Base-by-base conservation (phyloP, 2,797 vertebrate species). In the Enteromius mattozi region DNA sequence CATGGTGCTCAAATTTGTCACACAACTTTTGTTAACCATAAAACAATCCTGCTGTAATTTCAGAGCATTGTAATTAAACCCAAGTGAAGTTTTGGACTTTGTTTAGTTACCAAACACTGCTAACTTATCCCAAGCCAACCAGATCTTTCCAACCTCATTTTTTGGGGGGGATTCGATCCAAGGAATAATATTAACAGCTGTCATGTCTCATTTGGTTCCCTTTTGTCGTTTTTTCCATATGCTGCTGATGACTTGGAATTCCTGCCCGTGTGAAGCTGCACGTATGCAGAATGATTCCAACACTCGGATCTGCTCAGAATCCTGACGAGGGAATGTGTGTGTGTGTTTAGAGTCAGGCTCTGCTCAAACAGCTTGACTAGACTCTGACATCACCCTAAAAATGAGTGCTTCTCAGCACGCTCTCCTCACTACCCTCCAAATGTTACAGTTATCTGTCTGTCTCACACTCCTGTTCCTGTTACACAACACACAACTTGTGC, bases 241-340 rank as follows among this genome's bases (percentile, higher is more conserved):
- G 66, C 71, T 72, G 51, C 70, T 70, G 51, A 69, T 86, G 63
- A 47, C 45, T 74, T 33, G 45, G 71, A 75, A 83, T 78, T 49
- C 80, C 65, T 51, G 59, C 45, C 12, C 83, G 81, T 88, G 88
- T 70, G 21, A 81, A 78, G 17, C 81, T 84, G 86, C 88, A 88
- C 88, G 83, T 88, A 85, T 78, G 68, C 88, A 75, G 24, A 78
- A 27, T 54, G 65, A 71, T 5, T 84, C 49, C 45, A 40, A 54
- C 81, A 47, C 79, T 21, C 63, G 0, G 45, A 30, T 71, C 45
- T 21, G 84, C 30, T 71, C 70, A 33, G 65, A 40, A 85, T 42
- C 42, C 37, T 21, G 47, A 14, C 1, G 0, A 9, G 30, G 33
- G 69, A 6, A 27, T 21, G 30, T 74, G 27, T 63, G 30, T 74